Evolutionary conservation across 2,888 invertebrate genomes (phyloP), one percentile per base, ranked within the genome.

Genomic region (Frankliniella fusca): DNA sequence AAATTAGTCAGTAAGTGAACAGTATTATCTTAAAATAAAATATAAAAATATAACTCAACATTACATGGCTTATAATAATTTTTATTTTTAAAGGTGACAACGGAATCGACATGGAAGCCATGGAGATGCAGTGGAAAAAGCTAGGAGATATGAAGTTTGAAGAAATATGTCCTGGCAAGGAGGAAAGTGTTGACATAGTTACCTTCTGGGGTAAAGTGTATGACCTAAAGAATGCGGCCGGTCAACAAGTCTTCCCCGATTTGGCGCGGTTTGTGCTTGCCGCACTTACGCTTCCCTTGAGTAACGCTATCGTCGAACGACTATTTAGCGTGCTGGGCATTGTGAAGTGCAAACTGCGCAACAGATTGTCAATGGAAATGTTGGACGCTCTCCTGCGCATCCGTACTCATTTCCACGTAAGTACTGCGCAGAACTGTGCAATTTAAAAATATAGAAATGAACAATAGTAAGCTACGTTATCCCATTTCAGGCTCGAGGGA

Each of bases 291-390:
- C 81, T 84, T 15, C 82, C 83, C 15, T 80, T 83, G 2, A 84
- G 83, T 20, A 84, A 83, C 48, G 84, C 83, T 1, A 83, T 82
- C 9, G 82, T 84, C 3, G 84, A 84, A 27, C 54, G 83, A 20
- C 79, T 83, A 18, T 84, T 84, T n/a, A 82, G 84, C 61, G 28
- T 84, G 15, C 82, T 84, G 81, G 61, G 79, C 18, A 65, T 80
- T 18, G 48, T 84, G 0, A 82, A 84, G 81, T 82, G 80, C 38
- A 83, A 84, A 81, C n/a, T 82, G 1, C n/a, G 70, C 8, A 70
- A 70, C 23, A 5, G 23, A 7, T 23, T 70, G 7, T 7, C 23
- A 0, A 0, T 70, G 23, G 23, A 10, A 11, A 70, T 70, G 70
- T 23, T 70, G n/a, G 70, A 23, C 3, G 70, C 70, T 11, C 7